Base-by-base conservation (phyloP, 1,140 invertebrate genomes). In the Calosoma granatense region DNA sequence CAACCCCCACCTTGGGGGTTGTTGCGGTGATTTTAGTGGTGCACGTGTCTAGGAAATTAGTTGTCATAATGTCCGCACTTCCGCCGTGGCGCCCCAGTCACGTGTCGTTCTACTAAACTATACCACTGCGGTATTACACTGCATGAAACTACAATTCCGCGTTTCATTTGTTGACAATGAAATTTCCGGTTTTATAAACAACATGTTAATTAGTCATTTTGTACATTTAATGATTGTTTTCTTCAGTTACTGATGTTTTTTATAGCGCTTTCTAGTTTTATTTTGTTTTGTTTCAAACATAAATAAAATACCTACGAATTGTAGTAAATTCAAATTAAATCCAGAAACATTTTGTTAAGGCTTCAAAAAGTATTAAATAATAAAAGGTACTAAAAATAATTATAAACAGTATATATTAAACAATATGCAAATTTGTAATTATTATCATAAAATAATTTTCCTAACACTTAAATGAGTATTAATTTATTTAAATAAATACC, bases 151-250 rank as follows among this genome's bases (percentile, higher is more conserved):
- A 47, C 17, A 11, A 47, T 47, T 47, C 17, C 15, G 41, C 17
- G 9, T 47, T 47, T 17, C 41, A 47, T 17, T 47, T 17, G 41
- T 12, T 22, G 57, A 56, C 54, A 59, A 51, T 23, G 20, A 59
- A 59, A 59, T 59, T 55, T 59, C 57, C 57, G 53, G 36, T 59
- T 59, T 59, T 55, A 22, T 56, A 59, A 59, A 59, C 51, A 59
- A 59, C 26, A n/a, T 12, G 41, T 47, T 47, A 47, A 47, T 47
- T 47, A 47, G 17, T 47, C 6, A 47, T 9, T 47, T 47, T 47
- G 9, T 47, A 17, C n/a, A n/a, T n/a, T 47, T 47, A 47, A 12
- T 47, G 41, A 12, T 47, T 47, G 17, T 47, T 47, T 11, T 6
- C 9, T 47, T 47, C 17, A 17, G 41, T 14, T 6, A 30, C 26